phyloP scores from a whole-genome alignment of 2,888 invertebrate genomes.

The Pachydiplax longipennis region DNA sequence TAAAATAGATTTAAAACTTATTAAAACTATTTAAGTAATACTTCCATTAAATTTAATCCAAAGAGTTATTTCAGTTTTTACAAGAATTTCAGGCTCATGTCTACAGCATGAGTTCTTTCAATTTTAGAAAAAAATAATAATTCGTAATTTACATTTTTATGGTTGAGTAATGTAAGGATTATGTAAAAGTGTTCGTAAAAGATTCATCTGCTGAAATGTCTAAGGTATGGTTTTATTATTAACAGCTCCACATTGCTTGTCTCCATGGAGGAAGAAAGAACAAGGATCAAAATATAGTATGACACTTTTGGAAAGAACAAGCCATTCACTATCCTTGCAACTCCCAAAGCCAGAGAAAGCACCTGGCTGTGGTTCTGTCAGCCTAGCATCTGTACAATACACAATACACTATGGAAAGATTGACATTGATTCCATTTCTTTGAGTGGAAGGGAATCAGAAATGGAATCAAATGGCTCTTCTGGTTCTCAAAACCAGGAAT shows the following conservation, averaged over 20 bases:
- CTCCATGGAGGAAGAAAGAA: constrained; percentile 50
- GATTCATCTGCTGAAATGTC: too few relatives aligned
- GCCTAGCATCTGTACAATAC: constrained; percentile 59
- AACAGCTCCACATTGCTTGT: constrained; percentile 50
- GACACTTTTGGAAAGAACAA: constrained; percentile 58
- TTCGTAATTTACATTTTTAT: too few relatives aligned
- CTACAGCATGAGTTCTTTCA: too few relatives aligned
- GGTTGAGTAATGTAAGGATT: too few relatives aligned
- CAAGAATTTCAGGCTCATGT: too few relatives aligned
- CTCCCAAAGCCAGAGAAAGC: constrained; percentile 58
- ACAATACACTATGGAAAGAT: constrained; percentile 58
- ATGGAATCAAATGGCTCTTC: background rate
- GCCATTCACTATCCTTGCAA: constrained; percentile 69
- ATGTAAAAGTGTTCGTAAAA: too few relatives aligned
- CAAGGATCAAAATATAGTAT: constrained; percentile 45
- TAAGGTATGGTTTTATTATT: too few relatives aligned
- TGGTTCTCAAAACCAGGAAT: background rate
- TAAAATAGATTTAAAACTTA: too few relatives aligned
- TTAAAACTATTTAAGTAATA: too few relatives aligned
- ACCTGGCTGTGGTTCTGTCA: constrained; percentile 54
- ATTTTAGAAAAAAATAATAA: too few relatives aligned
- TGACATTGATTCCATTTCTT: constrained; percentile 48
- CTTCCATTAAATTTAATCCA: too few relatives aligned
- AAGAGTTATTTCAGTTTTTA: too few relatives aligned
- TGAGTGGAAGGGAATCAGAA: constrained; percentile 45